These are phyloP conservation scores for Nasonia oneida DNA, from an alignment of 2,888 invertebrate species.

Conservation along the genomic window DNA sequence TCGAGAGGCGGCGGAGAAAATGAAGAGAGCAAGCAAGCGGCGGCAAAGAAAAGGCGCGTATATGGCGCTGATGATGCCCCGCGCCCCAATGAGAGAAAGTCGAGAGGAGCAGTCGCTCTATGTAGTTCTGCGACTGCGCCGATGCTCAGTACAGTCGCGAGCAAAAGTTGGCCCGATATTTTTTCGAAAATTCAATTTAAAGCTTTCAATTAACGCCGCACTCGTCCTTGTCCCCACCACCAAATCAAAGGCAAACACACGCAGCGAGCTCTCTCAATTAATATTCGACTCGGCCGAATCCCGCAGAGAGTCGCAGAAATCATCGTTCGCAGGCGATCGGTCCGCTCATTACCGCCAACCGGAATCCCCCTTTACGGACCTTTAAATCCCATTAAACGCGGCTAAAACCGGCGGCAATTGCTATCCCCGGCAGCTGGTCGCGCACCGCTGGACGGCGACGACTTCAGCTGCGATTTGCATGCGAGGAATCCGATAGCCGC, in stretches of 20 bases:
- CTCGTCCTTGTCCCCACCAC: too few species aligned
- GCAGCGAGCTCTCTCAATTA: neutral
- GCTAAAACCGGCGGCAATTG: neutral
- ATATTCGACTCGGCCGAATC: neutral
- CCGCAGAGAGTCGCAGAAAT: neutral
- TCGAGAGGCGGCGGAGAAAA: slow-evolving; percentile 10
- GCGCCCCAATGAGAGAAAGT: neutral
- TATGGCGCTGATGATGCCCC: neutral
- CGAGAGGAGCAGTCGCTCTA: neutral
- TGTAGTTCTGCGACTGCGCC: neutral
- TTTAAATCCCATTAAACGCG: slow-evolving; percentile 10
- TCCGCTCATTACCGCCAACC: neutral
- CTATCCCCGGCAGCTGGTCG: neutral
- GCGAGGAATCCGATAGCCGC: slow-evolving; percentile 37
- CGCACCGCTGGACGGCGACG: slow-evolving; percentile 22
- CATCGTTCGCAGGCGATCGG: neutral
- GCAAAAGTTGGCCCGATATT: too few species aligned
- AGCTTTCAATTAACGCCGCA: neutral
- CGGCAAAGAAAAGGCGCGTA: slow-evolving; percentile 12
- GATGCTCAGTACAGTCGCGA: neutral
- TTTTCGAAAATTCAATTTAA: neutral
- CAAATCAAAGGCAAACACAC: neutral
- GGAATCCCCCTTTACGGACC: slow-evolving; percentile 12
- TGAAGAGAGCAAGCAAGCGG: slow-evolving; percentile 17
- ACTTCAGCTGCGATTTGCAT: slow-evolving; percentile 38